A percentile compares a stretch with the other conserved stretches of the same genome.
These are phyloP conservation scores for Anguilla japonica DNA, from an alignment of 2,113 vertebrate species.

Conservation along the genomic window DNA sequence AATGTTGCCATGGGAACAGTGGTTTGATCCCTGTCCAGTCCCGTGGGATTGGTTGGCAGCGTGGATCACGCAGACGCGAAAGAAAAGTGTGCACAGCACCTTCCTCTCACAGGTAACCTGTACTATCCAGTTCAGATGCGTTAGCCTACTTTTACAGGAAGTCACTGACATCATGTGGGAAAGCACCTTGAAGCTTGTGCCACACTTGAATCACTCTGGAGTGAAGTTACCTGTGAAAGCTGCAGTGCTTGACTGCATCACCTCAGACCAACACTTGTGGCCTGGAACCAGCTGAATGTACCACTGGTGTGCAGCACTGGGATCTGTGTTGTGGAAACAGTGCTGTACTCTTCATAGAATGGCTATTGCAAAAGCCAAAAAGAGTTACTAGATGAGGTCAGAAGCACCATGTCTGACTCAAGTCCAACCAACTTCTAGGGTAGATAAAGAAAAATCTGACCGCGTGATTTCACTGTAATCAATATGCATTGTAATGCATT, in stretches of 20 bases:
- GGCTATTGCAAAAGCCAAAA: not conserved
- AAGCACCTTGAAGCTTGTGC: no score
- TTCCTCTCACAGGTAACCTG: not conserved
- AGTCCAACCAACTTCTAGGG: not conserved
- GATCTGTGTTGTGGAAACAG: not conserved
- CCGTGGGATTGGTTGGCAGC: not conserved
- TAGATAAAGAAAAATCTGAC: not conserved
- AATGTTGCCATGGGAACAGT: constrained; percentile 2
- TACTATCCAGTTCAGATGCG: no score
- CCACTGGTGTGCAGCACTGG: not conserved
- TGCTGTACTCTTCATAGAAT: not conserved
- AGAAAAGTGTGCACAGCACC: not conserved
- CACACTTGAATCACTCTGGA: no score
- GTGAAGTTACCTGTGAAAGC: no score
- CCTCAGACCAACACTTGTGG: not conserved
- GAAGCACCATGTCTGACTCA: not conserved
- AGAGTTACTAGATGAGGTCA: not conserved
- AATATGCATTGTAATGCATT: not conserved
- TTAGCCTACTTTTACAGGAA: no score
- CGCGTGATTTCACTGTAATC: not conserved
- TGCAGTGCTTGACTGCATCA: no score
- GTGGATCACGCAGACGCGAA: not conserved
- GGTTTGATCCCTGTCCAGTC: constrained; percentile 10
- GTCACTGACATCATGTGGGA: no score
- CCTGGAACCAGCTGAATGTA: not conserved